Percentiles rank a stretch among this genome's conserved stretches.
phyloP scores from a whole-genome alignment of 1,140 invertebrate genomes.

The Aricia agestis region DNA sequence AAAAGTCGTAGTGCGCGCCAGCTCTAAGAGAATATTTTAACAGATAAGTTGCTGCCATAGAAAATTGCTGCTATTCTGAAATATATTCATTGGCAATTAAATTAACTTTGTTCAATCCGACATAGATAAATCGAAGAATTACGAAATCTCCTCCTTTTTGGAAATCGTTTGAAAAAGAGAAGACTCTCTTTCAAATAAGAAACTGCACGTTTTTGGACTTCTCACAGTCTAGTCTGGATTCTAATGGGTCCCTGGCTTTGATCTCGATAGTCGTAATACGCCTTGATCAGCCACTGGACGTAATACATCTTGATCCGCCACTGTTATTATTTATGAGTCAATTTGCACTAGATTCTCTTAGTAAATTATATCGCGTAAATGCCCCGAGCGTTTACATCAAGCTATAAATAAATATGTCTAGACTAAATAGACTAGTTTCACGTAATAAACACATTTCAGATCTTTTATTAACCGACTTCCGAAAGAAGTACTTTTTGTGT shows the following conservation, averaged over 20 bases:
- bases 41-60: too few relatives aligned
- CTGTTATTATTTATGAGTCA: constrained; percentile 1
- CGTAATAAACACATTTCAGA: neutral
- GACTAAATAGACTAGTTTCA: neutral
- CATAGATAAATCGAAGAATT: too few relatives aligned
- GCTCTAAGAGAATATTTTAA: too few relatives aligned
- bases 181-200: too few relatives aligned
- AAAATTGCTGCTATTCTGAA: too few relatives aligned
- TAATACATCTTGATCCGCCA: neutral
- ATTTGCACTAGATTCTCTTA: neutral
- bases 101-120: too few relatives aligned
- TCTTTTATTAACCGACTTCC: neutral
- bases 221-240: too few relatives aligned
- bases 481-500: neutral
- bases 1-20: too few relatives aligned
- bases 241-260: neutral
- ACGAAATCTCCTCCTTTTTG: too few relatives aligned
- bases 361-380: neutral
- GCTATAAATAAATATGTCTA: constrained; percentile 10
- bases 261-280: neutral
- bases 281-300: neutral
- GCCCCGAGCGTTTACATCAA: neutral
- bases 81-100: too few relatives aligned
- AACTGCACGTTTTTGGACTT: too few relatives aligned
- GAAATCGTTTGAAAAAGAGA: too few relatives aligned